Conservation (phyloP, 2,113 vertebrate genomes). For the Nycticebus coucang region DNA sequence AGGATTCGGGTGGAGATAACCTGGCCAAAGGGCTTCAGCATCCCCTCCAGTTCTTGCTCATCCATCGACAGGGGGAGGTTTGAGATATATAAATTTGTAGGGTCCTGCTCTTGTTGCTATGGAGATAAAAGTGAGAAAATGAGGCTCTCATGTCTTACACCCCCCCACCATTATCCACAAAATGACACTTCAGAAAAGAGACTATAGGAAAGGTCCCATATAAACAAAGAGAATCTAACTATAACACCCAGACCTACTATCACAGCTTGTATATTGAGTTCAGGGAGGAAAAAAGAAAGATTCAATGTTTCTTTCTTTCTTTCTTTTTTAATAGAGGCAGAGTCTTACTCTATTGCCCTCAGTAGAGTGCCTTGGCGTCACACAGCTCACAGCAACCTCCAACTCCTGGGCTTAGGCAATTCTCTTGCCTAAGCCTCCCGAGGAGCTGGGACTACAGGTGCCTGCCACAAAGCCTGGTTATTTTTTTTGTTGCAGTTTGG, state of each 20-base stretch:
- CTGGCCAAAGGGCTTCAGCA: conserved; percentile 96
- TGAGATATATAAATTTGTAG: conserved; percentile 96
- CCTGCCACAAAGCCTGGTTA: no score
- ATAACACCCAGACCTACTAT: not conserved
- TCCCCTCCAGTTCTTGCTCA: conserved; percentile 94
- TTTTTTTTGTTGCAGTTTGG: no score
- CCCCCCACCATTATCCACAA: not conserved
- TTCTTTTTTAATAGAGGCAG: no score
- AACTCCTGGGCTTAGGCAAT: no score
- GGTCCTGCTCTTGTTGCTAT: conserved; percentile 98
- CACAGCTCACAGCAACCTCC: no score
- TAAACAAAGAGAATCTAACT: not conserved
- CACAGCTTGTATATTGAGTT: not conserved
- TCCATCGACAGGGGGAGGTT: conserved; percentile 95
- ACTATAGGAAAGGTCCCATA: not conserved
- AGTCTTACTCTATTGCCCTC: no score
- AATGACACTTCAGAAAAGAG: conserved; percentile 36
- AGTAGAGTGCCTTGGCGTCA: no score
- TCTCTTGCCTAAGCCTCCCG: no score
- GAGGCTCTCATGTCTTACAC: not conserved
- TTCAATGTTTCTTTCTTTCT: not conserved
- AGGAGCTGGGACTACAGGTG: no score
- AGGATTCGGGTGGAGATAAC: conserved; percentile 96
- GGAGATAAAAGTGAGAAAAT: conserved; percentile 63
- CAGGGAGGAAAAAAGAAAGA: not conserved